A percentile compares a stretch with the other conserved stretches of the same genome.
phyloP scores from a whole-genome alignment of 2,113 vertebrate genomes.

The Dromiciops gliroides region DNA sequence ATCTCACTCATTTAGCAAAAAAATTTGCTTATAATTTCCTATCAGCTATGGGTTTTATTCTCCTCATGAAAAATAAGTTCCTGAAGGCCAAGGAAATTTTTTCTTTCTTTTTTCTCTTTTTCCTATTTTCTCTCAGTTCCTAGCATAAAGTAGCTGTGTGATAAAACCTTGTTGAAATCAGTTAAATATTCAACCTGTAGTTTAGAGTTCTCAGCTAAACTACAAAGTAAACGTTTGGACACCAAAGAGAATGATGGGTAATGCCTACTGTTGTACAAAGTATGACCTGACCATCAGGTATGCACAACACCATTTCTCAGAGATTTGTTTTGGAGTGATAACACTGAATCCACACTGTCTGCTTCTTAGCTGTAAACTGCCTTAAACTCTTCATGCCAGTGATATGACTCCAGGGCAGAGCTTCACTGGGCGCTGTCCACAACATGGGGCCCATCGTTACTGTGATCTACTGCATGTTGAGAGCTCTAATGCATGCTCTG shows the following conservation, averaged over 20 bases:
- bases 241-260: background rate
- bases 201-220: background rate
- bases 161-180: background rate
- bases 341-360: background rate
- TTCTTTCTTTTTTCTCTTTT: background rate
- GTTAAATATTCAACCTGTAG: background rate
- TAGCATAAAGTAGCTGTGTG: background rate
- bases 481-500: slow-evolving; percentile 32
- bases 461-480: background rate
- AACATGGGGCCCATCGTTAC: background rate
- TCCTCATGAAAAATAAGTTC: background rate
- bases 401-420: slow-evolving; percentile 3
- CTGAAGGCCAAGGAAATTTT: background rate
- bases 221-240: background rate
- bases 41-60: background rate
- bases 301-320: background rate
- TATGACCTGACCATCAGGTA: background rate
- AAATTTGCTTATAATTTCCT: background rate
- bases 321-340: background rate
- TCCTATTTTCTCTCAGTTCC: background rate
- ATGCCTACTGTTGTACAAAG: background rate
- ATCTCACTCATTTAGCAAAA: background rate
- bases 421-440: background rate
- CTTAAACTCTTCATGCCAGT: slow-evolving; percentile 33
- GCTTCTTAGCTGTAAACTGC: background rate